Evolutionary conservation across 2,797 vertebrate genomes (phyloP), one percentile per base, ranked within the genome.

Genomic region (Epinephelus awoara): DNA sequence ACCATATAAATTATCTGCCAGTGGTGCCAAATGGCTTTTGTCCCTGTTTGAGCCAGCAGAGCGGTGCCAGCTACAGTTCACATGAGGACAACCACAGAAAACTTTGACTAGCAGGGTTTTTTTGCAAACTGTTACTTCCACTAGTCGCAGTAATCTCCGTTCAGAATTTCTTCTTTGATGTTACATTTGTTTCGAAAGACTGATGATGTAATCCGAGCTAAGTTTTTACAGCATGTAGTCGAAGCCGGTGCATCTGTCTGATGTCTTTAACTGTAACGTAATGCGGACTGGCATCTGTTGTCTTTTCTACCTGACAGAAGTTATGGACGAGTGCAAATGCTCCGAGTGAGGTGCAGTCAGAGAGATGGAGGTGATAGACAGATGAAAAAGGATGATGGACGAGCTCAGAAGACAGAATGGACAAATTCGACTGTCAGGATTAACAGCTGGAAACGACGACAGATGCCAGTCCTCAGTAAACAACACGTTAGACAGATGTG

Each of bases 21-120:
- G 59, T 66, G 56, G 66, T 87, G 89, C 89, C 90, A 92, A 93
- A 92, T 88, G 70, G 82, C 78, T 89, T 91, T 88, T 87, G 88
- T 91, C 78, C 77, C 72, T 17, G 29, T 82, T 84, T 82, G 25
- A 87, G 72, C 52, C 58, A 69, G 57, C 23, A 56, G 66, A 73
- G 59, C 62, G 1, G 55, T 72, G 87, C 81, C 87, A 89, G 76
- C 61, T 69, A 18, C 7, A 72, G 77, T 75, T 75, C 82, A 83
- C 72, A 69, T 57, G 49, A 89, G 86, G 80, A 88, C 76, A 86
- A 18, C 62, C 3, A 21, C 2, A 19, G 27, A 71, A 78, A 84
- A 74, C 66, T 74, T 65, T 50, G 50, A 69, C 66, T 40, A 42
- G 51, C 62, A 13, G 50, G 61, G 57, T 44, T 72, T 70, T 62